Evolutionary conservation across 2,113 vertebrate genomes (phyloP).

Genomic region (Mesembrinibis cayennensis): DNA sequence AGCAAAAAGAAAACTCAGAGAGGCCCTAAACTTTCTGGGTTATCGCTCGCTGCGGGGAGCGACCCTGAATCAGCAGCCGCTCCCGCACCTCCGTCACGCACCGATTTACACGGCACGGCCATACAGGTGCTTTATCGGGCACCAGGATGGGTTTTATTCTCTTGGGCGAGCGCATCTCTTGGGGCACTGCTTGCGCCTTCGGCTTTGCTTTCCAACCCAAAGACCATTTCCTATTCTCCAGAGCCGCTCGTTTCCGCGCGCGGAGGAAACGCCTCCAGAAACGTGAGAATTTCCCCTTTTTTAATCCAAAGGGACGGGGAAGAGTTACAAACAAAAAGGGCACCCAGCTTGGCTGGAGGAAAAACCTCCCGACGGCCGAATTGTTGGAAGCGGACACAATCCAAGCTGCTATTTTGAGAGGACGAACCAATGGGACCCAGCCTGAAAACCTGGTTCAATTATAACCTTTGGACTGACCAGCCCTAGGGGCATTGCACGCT

Average conservation of each 20-base stretch:
- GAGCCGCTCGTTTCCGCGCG: accelerated
- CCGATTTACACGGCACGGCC: accelerated
- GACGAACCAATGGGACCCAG: not conserved
- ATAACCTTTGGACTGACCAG: not conserved
- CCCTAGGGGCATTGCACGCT: not conserved
- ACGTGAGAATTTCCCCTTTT: not conserved
- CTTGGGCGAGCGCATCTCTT: not conserved
- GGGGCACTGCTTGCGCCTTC: not conserved
- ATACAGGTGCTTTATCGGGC: not conserved
- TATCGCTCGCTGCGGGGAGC: accelerated
- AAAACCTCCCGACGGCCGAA: not conserved
- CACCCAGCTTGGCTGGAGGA: not conserved
- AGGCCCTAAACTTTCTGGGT: too few species aligned
- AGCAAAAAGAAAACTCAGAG: too few species aligned
- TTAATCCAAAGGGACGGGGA: not conserved
- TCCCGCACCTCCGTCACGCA: accelerated
- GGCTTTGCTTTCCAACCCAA: not conserved
- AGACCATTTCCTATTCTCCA: accelerated
- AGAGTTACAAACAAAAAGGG: not conserved
- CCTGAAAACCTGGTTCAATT: not conserved
- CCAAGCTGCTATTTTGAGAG: not conserved
- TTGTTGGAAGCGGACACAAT: not conserved
- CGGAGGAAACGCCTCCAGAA: not conserved
- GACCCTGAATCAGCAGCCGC: not conserved
- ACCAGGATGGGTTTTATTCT: too few species aligned